Evolutionary conservation across 2,797 vertebrate species (phyloP).

Genomic region (Mionectes olivaceus): DNA sequence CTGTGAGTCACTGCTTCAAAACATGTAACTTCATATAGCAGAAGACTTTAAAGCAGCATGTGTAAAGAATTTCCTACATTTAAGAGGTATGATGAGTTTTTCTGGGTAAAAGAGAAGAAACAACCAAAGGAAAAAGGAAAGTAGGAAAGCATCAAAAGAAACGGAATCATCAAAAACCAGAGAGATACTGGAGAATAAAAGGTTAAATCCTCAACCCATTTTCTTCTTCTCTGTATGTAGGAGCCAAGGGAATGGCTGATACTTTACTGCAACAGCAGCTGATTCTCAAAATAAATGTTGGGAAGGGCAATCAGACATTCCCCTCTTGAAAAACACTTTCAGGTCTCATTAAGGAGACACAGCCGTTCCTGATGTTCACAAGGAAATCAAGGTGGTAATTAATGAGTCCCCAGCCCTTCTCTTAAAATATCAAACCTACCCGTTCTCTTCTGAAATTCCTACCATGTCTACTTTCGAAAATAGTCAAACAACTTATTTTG

Average conservation of each 20-base stretch:
- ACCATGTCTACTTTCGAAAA: background rate
- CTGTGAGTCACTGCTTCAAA: constrained; percentile 12
- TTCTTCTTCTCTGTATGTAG: background rate
- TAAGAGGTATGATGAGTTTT: background rate
- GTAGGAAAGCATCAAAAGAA: background rate
- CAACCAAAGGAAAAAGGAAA: background rate
- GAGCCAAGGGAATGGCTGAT: background rate
- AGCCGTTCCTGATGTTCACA: background rate
- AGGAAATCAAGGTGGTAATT: background rate
- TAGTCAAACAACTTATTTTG: background rate
- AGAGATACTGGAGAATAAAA: background rate
- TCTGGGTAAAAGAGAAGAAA: background rate
- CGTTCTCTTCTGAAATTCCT: background rate
- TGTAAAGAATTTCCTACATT: background rate
- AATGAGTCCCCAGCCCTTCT: background rate
- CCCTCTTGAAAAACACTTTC: constrained; percentile 16
- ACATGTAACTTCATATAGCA: background rate
- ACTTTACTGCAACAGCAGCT: constrained; percentile 17
- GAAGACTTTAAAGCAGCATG: constrained; percentile 1
- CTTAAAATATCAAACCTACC: background rate
- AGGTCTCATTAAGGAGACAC: background rate
- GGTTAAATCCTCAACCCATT: background rate
- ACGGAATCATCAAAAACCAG: background rate
- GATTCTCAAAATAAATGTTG: constrained; percentile 15
- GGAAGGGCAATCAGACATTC: background rate